Base-by-base conservation (phyloP, 2,888 invertebrate species). In the Galeruca laticollis region DNA sequence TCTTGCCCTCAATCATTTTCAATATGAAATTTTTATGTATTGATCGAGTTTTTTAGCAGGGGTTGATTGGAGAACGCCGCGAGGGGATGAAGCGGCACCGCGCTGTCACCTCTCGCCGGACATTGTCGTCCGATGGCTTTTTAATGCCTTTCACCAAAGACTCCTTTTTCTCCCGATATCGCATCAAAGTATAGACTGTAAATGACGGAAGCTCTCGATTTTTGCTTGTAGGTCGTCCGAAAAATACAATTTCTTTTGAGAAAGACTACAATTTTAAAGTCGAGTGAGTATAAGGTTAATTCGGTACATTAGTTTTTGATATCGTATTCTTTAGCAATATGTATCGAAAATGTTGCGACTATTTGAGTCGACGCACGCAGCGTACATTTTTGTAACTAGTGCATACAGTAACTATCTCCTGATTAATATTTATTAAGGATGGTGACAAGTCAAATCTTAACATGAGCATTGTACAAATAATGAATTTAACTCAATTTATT, bases 1-100 rank as follows among this genome's bases (percentile, higher is more conserved):
- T 74, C 75, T 77, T 76, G 77, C 84, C 84, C 84, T 85, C 85
- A 85, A 85, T 86, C 85, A 86, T 86, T 86, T 86, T 86, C 86
- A 86, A 86, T 86, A 86, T 86, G 85, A 86, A 86, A 86, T 86
- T 86, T 86, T 86, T 86, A 86, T 86, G 85, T 86, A 86, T 86
- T 85, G 86, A 86, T 86, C 86, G 85, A 81, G 84, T 85, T 85
- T 85, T 85, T 85, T 86, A 79, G 75, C 71, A 75, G 80, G 79
- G 82, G 81, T 81, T 82, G 82, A 82, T 82, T 82, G 82, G 79
- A 70, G 73, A 73, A 73, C 60, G 56, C 70, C 60, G 56, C 70
- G 72, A 75, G 73, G 72, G 71, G 78, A 77, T 79, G 80, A 82
- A 82, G 80, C 81, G 82, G 80, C 82, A 70, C 67, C 66, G 65